phyloP scores from a whole-genome alignment of 2,797 vertebrate species.

The Siniperca undulata region DNA sequence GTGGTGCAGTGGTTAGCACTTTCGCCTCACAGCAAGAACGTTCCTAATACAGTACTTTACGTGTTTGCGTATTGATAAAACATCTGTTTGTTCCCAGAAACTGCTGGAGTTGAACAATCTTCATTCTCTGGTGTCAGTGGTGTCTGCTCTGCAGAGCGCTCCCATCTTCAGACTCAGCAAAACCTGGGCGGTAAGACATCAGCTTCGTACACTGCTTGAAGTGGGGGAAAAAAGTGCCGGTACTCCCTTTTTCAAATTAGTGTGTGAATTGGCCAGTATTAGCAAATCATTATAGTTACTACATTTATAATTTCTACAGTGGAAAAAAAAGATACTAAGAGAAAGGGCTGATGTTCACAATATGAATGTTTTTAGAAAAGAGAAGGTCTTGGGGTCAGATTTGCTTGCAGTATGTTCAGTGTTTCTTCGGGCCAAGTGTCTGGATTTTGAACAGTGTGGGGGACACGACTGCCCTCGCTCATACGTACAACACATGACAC shows the following conservation, averaged over 20 bases:
- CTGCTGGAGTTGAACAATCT: slow-evolving; percentile 96
- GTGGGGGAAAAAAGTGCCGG: too few species aligned
- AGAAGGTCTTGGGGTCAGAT: not conserved
- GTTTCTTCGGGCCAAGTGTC: too few species aligned
- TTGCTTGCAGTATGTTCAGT: not conserved
- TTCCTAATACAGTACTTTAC: not conserved
- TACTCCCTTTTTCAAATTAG: not conserved
- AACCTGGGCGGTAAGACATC: slow-evolving; percentile 95
- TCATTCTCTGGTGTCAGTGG: slow-evolving; percentile 96
- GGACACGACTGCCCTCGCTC: too few species aligned
- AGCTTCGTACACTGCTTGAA: not conserved
- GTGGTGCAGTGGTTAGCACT: too few species aligned
- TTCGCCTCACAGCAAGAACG: too few species aligned
- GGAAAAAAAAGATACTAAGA: not conserved
- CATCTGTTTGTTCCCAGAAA: slow-evolving; percentile 86
- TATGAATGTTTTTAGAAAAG: not conserved
- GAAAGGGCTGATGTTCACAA: not conserved
- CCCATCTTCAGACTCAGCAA: slow-evolving; percentile 97
- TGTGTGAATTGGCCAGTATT: not conserved
- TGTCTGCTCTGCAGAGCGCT: slow-evolving; percentile 95
- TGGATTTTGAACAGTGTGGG: too few species aligned
- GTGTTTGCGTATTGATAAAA: not conserved
- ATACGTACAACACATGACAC: not conserved
- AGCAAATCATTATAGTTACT: not conserved
- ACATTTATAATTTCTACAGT: not conserved